Conservation (phyloP, 2,888 invertebrate genomes). For the Pyrrhosoma nymphula region DNA sequence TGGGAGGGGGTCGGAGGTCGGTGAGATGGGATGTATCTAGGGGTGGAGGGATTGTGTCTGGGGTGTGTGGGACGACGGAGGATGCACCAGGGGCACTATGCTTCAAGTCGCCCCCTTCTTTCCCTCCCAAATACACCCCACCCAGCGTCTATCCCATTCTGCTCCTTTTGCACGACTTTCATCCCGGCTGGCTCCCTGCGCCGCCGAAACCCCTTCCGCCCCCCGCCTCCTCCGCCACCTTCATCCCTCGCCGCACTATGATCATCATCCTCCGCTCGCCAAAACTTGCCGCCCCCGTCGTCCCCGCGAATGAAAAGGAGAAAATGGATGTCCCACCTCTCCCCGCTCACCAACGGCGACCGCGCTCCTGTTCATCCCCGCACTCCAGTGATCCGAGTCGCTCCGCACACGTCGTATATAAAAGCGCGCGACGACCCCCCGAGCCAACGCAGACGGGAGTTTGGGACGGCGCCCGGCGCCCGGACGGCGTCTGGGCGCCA, state of each 20-base stretch:
- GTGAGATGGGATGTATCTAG: neutral
- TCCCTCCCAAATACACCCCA: neutral
- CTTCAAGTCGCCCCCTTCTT: constrained; percentile 21
- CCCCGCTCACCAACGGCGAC: neutral
- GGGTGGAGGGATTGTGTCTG: neutral
- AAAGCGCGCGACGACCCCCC: neutral
- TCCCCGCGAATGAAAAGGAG: neutral
- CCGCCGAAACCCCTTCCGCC: neutral
- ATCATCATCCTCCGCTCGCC: neutral
- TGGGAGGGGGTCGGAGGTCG: neutral
- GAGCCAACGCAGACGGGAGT: constrained; percentile 38
- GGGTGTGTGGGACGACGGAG: neutral
- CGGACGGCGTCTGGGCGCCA: constrained; percentile 49
- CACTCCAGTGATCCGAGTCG: neutral
- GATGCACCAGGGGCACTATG: neutral
- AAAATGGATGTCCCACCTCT: neutral
- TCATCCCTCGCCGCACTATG: neutral
- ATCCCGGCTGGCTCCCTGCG: neutral
- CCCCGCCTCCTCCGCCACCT: neutral
- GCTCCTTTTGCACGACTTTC: neutral
- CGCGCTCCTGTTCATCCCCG: neutral
- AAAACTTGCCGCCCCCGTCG: neutral
- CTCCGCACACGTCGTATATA: neutral
- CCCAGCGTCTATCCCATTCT: neutral
- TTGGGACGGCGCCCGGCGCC: constrained; percentile 48